These are phyloP conservation scores for Neosalanx taihuensis DNA, from an alignment of 2,797 vertebrate genomes.

Conservation along the genomic window DNA sequence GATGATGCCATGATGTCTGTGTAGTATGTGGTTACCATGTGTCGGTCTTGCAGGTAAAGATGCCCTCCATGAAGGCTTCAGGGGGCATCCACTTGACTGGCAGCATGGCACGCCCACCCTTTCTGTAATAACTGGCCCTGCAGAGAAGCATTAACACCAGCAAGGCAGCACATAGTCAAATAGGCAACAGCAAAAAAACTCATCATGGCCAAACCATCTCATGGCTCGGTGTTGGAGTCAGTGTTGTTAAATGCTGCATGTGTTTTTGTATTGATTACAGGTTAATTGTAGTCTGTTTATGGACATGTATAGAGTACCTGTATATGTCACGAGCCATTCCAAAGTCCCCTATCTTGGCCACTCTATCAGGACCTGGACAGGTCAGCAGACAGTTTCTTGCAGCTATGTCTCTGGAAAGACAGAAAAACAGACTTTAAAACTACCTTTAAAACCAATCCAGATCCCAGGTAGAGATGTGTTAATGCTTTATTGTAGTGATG, in stretches of 20 bases:
- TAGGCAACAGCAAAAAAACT: too few relatives aligned
- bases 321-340: constrained; percentile 94
- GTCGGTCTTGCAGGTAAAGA: constrained; percentile 94
- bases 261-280: too few relatives aligned
- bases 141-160: constrained; percentile 2
- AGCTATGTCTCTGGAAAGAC: constrained; percentile 84
- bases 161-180: not conserved
- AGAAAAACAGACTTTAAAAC: too few relatives aligned
- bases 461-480: not conserved
- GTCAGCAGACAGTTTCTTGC: constrained; percentile 91
- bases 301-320: constrained; percentile 62
- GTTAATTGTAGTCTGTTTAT: not conserved
- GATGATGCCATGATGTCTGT: not conserved
- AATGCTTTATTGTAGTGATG: too few relatives aligned
- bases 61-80: constrained; percentile 91
- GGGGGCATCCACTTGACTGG: constrained; percentile 95
- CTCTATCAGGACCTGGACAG: constrained; percentile 76
- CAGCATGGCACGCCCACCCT: constrained; percentile 86
- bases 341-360: constrained; percentile 93
- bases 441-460: not conserved
- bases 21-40: constrained; percentile 77
- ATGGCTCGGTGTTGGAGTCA: too few relatives aligned
- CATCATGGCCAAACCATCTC: too few relatives aligned
- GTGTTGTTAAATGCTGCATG: not conserved
- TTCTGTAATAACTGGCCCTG: constrained; percentile 92